These are phyloP conservation scores for Danionella dracula DNA, from an alignment of 2,797 vertebrate genomes.

Conservation along the genomic window DNA sequence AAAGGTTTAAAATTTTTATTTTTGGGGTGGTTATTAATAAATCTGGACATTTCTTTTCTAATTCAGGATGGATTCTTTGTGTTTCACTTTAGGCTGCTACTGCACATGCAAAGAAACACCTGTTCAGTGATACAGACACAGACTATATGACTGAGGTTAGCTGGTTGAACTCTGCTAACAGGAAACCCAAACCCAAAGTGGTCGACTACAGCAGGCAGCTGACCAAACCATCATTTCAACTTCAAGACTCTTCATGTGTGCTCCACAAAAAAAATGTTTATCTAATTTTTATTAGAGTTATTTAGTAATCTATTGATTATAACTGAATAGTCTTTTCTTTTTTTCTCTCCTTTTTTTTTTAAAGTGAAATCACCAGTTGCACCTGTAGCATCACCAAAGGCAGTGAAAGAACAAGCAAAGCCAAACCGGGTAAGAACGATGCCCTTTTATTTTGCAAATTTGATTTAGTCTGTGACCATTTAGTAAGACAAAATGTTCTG, in stretches of 20 bases:
- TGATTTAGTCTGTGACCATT: no score
- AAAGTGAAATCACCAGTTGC: slow-evolving; percentile 51
- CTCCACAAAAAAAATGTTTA: neutral
- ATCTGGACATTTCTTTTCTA: neutral
- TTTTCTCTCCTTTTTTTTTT: neutral
- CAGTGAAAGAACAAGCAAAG: slow-evolving; percentile 40
- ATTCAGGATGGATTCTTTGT: neutral
- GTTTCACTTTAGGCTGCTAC: slow-evolving; percentile 41
- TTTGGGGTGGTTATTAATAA: neutral
- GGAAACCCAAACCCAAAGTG: slow-evolving; percentile 74
- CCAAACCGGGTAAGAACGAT: slow-evolving; percentile 51
- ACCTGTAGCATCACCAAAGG: slow-evolving; percentile 41
- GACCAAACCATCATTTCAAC: slow-evolving; percentile 35
- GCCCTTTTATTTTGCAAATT: no score
- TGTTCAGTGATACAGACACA: slow-evolving; percentile 87
- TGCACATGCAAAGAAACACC: slow-evolving; percentile 68
- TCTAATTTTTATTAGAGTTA: neutral
- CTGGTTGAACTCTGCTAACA: slow-evolving; percentile 79
- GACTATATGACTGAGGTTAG: slow-evolving; percentile 75
- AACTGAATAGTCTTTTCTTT: no score
- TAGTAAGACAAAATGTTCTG: no score
- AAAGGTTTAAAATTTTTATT: slow-evolving; percentile 54
- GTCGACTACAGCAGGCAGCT: slow-evolving; percentile 74
- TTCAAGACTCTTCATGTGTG: slow-evolving; percentile 51
- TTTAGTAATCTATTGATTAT: no score